These are phyloP conservation scores for Hydrolagus colliei DNA, from an alignment of 2,797 vertebrate genomes.

Conservation along the genomic window DNA sequence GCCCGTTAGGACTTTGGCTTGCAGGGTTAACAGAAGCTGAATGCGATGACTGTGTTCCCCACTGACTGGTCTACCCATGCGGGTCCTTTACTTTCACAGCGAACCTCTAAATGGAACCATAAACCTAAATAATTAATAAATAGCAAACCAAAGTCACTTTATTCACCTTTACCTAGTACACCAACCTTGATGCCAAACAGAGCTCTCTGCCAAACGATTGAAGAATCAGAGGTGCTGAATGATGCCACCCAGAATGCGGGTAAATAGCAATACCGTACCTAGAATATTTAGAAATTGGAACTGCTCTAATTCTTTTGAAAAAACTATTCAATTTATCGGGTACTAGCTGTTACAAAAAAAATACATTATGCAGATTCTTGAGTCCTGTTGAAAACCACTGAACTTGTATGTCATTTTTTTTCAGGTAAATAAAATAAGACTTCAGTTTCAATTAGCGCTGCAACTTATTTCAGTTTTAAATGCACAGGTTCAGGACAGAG, in stretches of 20 bases:
- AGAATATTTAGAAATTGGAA: neutral
- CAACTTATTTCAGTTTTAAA: too few relatives aligned
- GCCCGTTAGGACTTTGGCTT: too few relatives aligned
- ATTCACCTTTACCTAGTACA: constrained; percentile 17
- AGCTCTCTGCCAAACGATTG: neutral
- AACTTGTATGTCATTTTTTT: too few relatives aligned
- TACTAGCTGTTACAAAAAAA: neutral
- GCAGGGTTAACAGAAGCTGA: too few relatives aligned
- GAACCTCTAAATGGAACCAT: neutral
- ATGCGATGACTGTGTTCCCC: too few relatives aligned
- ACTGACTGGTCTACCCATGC: too few relatives aligned
- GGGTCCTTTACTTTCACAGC: neutral
- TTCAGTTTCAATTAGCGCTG: too few relatives aligned
- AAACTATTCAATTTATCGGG: neutral
- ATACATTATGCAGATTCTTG: neutral
- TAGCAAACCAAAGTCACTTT: neutral
- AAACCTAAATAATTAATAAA: constrained; percentile 12
- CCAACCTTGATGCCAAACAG: neutral
- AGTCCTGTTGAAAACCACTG: too few relatives aligned
- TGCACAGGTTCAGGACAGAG: too few relatives aligned
- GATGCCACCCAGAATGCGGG: neutral
- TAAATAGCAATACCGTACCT: neutral
- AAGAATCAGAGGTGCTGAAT: constrained; percentile 1
- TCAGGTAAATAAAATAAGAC: too few relatives aligned
- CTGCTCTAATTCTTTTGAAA: neutral